Percentiles rank a stretch among this genome's conserved stretches.
phyloP scores from a whole-genome alignment of 2,888 invertebrate species.

The Macrosoma leucophasiata region DNA sequence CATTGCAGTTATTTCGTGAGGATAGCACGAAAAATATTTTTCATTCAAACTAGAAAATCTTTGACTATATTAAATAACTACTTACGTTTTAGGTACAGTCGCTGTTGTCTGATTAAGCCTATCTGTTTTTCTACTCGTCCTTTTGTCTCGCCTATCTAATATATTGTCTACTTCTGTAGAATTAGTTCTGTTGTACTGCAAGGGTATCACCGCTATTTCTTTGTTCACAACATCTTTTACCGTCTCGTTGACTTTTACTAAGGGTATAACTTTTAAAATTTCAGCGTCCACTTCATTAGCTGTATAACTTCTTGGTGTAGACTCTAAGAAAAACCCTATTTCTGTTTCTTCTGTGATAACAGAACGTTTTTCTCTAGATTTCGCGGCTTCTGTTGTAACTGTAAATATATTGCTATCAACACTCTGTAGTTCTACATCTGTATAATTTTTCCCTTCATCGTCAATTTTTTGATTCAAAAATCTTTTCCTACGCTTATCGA shows the following conservation, averaged over 20 bases:
- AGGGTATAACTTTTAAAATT: constrained; percentile 55
- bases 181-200: constrained; percentile 56
- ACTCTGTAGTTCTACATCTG: constrained; percentile 42
- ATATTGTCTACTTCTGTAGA: constrained; percentile 57
- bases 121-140: constrained; percentile 70
- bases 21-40: too few relatives aligned
- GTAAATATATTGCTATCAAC: constrained; percentile 35
- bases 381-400: constrained; percentile 33
- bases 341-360: constrained; percentile 45
- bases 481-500: constrained; percentile 61
- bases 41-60: not conserved
- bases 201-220: constrained; percentile 52
- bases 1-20: too few relatives aligned
- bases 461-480: constrained; percentile 44
- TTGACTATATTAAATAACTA: constrained; percentile 13
- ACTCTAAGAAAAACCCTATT: constrained; percentile 39
- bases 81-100: constrained; percentile 69
- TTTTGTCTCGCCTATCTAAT: constrained; percentile 61
- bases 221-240: constrained; percentile 27
- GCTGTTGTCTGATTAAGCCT: constrained; percentile 69
- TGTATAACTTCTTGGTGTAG: constrained; percentile 32
- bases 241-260: constrained; percentile 32
- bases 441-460: constrained; percentile 39
- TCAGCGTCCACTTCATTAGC: constrained; percentile 41
- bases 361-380: constrained; percentile 45